phyloP scores from a whole-genome alignment of 2,113 vertebrate genomes.

The Tretioscincus oriximinensis region DNA sequence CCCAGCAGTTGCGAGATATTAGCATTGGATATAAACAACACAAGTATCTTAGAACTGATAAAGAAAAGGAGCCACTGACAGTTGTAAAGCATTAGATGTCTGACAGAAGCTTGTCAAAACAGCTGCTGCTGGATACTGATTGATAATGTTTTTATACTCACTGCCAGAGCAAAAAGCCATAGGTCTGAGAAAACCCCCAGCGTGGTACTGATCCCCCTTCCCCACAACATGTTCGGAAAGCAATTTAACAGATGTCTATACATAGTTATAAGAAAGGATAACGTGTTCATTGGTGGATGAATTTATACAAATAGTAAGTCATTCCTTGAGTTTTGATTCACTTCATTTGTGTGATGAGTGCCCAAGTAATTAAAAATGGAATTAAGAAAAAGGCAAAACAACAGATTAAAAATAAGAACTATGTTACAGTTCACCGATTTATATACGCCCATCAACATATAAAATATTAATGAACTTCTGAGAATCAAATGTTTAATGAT shows the following conservation, averaged over 20 bases:
- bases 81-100: conserved; percentile 91
- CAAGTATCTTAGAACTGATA: conserved; percentile 67
- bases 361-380: conserved; percentile 21
- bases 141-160: conserved; percentile 92
- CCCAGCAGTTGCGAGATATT: conserved; percentile 71
- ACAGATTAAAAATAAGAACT: conserved; percentile 32
- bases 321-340: conserved; percentile 47
- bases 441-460: conserved; percentile 52
- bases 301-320: conserved; percentile 49
- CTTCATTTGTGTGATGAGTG: conserved; percentile 53
- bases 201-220: conserved; percentile 48
- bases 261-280: conserved; percentile 54
- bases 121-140: conserved; percentile 92
- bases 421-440: conserved; percentile 31
- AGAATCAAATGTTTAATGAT: conserved; percentile 43
- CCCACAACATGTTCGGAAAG: conserved; percentile 41
- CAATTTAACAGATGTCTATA: conserved; percentile 76
- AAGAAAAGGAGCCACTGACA: conserved; percentile 86
- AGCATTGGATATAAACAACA: conserved; percentile 69
- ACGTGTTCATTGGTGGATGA: conserved; percentile 62
- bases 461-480: background rate
- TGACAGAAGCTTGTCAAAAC: conserved; percentile 95
- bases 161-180: conserved; percentile 75
- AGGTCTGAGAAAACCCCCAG: conserved; percentile 71
- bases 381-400: background rate